Percentiles rank a stretch among this genome's conserved stretches.
Conservation (phyloP, 2,113 vertebrate genomes). For the Rhagologus leucostigma region DNA sequence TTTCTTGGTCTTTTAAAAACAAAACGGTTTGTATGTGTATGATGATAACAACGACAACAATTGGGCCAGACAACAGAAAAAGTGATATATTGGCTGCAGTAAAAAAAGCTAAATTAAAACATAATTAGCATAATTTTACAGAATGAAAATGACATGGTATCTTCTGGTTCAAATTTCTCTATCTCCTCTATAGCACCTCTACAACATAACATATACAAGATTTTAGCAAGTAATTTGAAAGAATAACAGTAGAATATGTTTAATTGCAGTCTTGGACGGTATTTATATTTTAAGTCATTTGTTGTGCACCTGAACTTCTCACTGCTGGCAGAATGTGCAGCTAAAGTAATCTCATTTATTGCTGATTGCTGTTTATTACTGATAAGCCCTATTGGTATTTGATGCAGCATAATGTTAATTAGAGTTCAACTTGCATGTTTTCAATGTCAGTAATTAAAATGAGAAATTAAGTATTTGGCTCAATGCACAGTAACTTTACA, state of each 20-base stretch:
- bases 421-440: background rate
- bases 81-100: background rate
- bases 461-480: background rate
- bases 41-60: background rate
- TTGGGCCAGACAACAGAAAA: background rate
- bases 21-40: background rate
- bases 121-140: background rate
- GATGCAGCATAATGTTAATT: conserved; percentile 17
- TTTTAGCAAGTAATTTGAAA: background rate
- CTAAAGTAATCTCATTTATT: background rate
- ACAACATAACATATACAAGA: background rate
- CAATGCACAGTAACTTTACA: background rate
- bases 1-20: background rate
- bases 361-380: background rate
- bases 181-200: background rate
- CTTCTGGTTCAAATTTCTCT: background rate
- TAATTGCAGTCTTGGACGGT: background rate
- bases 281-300: background rate
- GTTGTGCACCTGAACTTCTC: background rate
- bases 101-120: background rate
- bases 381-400: background rate
- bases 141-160: background rate
- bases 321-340: background rate
- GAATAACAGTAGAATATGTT: background rate
- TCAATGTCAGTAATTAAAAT: background rate